A percentile compares a stretch with the other conserved stretches of the same genome.
phyloP scores from a whole-genome alignment of 2,888 invertebrate genomes.

The Callinectes sapidus region DNA sequence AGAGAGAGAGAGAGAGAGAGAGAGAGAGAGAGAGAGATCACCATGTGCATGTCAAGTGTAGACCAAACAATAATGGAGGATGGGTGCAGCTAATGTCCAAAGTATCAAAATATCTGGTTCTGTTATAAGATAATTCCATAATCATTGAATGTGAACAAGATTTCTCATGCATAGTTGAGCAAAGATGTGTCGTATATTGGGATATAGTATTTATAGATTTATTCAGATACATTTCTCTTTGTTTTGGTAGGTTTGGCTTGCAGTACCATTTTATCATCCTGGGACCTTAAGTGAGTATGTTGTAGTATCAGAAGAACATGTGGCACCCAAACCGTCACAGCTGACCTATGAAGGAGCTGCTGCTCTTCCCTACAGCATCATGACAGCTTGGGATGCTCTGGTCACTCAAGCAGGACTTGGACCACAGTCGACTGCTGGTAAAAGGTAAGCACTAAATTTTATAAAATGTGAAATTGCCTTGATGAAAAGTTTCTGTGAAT shows the following conservation, averaged over 20 bases:
- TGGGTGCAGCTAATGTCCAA: too few relatives aligned
- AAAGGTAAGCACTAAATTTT: conserved; percentile 59
- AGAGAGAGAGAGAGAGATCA: too few relatives aligned
- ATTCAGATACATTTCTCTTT: not conserved
- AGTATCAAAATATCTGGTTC: too few relatives aligned
- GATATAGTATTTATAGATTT: not conserved
- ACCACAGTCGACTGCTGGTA: conserved; percentile 63
- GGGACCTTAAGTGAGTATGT: conserved; percentile 80
- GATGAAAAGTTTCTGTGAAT: not conserved
- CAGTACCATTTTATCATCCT: conserved; percentile 80
- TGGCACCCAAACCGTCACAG: conserved; percentile 74
- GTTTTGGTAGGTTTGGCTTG: conserved; percentile 78
- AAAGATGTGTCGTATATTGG: too few relatives aligned
- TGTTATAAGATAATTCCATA: too few relatives aligned
- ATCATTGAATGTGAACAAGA: too few relatives aligned
- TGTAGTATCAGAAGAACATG: conserved; percentile 78
- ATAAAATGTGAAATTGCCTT: not conserved
- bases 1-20: too few relatives aligned
- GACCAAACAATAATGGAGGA: too few relatives aligned
- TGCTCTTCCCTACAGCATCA: conserved; percentile 71
- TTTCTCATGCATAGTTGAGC: too few relatives aligned
- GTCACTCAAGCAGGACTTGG: conserved; percentile 68
- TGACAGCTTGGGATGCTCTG: conserved; percentile 82
- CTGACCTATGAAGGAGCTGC: conserved; percentile 73
- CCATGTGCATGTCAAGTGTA: too few relatives aligned